Base-by-base conservation (phyloP, 2,113 vertebrate species). In the Illadopsis cleaveri region DNA sequence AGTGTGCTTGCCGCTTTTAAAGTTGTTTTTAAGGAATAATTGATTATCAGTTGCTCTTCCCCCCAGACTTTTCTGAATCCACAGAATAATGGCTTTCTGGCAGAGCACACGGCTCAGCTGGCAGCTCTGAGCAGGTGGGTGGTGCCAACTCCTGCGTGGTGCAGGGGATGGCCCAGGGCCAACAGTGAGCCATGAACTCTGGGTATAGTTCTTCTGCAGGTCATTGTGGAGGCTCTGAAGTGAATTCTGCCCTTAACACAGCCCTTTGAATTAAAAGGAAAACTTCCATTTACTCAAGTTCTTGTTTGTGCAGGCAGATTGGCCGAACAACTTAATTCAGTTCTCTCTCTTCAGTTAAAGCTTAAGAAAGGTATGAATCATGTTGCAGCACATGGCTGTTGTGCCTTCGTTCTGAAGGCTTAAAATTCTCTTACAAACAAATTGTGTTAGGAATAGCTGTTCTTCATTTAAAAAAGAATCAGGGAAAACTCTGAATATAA, bases 241-340 rank as follows among this genome's bases (percentile, higher is more conserved):
- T 58, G 82, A 90, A 44, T 86, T 81, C 60, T 86, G 68, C 50
- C 51, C 47, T 33, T 77, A 86, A 80, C 13, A 14, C 14, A 37
- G 51, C 42, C 47, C 90, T 89, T 73, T 65, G 58, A 66, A 54
- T 90, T 70, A 71, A 65, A 71, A 77, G 54, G 54, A 77, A 76
- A 80, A 19, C 70, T 61, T 37, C 35, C 6, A 14, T 50, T 94
- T 89, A 56, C 44, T 88, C 13, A 19, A 6, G 42, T 37, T 61
- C 53, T 76, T 60, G 28, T 75, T 96, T 91, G 73, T 89, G 89
- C 84, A 87, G 84, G 62, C 81, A 91, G 78, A 76, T 82, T 82
- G 75, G 57, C 27, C 2, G 4, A 85, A 45, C 30, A 58, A 31
- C 79, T 65, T 85, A 95, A 82, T 86, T 80, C 50, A 47, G 40